Evolutionary conservation across 2,113 vertebrate genomes (phyloP), one percentile per base, ranked within the genome.

Genomic region (Psophia crepitans): DNA sequence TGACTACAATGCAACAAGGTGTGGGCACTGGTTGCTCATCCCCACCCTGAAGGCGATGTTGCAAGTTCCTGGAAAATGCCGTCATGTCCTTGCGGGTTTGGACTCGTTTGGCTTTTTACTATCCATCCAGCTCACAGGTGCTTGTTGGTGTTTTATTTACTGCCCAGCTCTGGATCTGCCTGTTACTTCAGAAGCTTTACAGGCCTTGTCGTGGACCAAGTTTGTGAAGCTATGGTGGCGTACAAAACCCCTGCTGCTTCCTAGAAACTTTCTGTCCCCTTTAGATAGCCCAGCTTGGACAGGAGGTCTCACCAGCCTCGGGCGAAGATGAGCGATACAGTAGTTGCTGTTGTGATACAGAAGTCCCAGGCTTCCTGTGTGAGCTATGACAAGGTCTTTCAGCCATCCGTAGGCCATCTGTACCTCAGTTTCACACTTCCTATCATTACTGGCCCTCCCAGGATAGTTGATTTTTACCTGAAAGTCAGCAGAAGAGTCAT

Each of bases 11-110:
- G 37, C 87, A 93, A 33, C 58, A 83, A 96, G 97, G 95, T 84
- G 91, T 94, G 91, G 76, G 74, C 74, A 56, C 32, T 24, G 43
- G 69, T 58, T 95, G 89, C 77, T 94, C 93, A 91, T 93, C 93
- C 80, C 88, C 92, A 89, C 96, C 96, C 90, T 79, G 84, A 49
- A 93, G 87, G 85, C 0, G 39, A 51, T 97, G 95, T 94, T 5
- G 76, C 85, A 97, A 97, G 96, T 87, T 93, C 85, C 88, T 90
- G 89, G 87, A 91, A 97, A 95, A 93, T 96, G 91, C 90, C 2
- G 56, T 94, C 93, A 89, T 57, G 76, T 75, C 54, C 64, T 85
- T 82, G 92, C 87, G 13, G 51, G 96, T 93, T 93, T 71, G 82
- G 63, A 70, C 95, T 92, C 7, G 80, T 90, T 80, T 39, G 68